Conservation (phyloP, 2,797 vertebrate genomes). For the Simalia tracyae region DNA sequence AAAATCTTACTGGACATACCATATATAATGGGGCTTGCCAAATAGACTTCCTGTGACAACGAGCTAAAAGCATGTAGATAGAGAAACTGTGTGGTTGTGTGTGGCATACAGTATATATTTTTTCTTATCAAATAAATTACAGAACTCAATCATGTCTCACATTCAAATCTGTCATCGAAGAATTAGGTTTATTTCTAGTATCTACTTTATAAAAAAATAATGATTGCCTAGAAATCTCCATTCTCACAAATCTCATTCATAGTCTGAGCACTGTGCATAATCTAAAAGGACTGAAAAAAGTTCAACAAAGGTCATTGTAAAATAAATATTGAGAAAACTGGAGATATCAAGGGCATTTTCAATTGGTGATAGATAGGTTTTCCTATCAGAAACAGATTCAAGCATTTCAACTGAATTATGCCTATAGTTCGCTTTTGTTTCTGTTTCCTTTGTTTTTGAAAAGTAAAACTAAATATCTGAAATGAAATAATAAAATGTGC, state of each 20-base stretch:
- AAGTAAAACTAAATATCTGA: background rate
- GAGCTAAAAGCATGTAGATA: background rate
- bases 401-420: background rate
- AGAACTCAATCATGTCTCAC: background rate
- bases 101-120: background rate
- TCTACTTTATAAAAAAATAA: constrained; percentile 26
- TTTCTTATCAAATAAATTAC: constrained; percentile 15
- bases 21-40: background rate
- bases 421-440: background rate
- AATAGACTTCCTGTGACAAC: constrained; percentile 25
- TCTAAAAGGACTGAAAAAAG: background rate
- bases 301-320: background rate
- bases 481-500: background rate
- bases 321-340: background rate
- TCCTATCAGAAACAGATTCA: background rate
- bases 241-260: background rate
- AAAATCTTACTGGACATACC: background rate
- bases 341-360: background rate
- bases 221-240: constrained; percentile 20
- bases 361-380: background rate
- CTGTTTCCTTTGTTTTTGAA: background rate
- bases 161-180: constrained; percentile 26
- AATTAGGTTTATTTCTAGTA: background rate
- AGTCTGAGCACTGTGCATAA: background rate
- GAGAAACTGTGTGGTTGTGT: background rate